A percentile compares a stretch with the other conserved stretches of the same genome.
Evolutionary conservation across 2,113 vertebrate species (phyloP).

Genomic region (Hemiprocne comata): DNA sequence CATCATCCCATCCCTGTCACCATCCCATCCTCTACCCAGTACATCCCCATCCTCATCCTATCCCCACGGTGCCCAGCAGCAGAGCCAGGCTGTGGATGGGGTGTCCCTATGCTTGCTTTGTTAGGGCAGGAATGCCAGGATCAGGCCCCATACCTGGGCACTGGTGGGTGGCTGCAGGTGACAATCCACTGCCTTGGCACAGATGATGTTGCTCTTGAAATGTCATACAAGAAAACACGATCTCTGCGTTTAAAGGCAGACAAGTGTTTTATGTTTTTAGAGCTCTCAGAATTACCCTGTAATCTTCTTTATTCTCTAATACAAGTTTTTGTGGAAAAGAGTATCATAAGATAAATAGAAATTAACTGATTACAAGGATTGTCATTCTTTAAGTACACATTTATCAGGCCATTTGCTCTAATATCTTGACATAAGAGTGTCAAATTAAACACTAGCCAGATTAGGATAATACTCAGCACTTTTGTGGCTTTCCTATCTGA

Average conservation of each 20-base stretch:
- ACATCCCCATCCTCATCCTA: too few relatives aligned
- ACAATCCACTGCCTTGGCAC: accelerated
- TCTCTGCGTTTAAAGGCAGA: background rate
- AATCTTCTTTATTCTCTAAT: slow-evolving; percentile 58
- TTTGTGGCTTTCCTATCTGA: slow-evolving; percentile 48
- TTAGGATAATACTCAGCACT: slow-evolving; percentile 52
- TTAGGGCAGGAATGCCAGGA: background rate
- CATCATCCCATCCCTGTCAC: background rate
- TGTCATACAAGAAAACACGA: background rate
- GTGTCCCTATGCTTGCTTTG: background rate
- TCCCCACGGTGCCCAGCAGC: background rate
- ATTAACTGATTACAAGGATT: slow-evolving; percentile 62
- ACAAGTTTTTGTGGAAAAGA: slow-evolving; percentile 37
- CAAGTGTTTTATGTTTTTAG: background rate
- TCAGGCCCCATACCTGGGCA: background rate
- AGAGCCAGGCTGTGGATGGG: background rate
- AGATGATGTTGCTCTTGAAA: background rate
- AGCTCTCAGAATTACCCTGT: slow-evolving; percentile 39
- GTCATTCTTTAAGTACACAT: slow-evolving; percentile 48
- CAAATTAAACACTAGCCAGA: slow-evolving; percentile 55
- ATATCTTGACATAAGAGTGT: slow-evolving; percentile 59
- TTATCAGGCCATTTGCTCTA: slow-evolving; percentile 65
- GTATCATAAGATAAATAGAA: slow-evolving; percentile 58
- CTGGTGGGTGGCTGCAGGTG: background rate
- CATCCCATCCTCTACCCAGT: background rate